Evolutionary conservation across 2,113 vertebrate species (phyloP).

Genomic region (Geothlypis trichas): DNA sequence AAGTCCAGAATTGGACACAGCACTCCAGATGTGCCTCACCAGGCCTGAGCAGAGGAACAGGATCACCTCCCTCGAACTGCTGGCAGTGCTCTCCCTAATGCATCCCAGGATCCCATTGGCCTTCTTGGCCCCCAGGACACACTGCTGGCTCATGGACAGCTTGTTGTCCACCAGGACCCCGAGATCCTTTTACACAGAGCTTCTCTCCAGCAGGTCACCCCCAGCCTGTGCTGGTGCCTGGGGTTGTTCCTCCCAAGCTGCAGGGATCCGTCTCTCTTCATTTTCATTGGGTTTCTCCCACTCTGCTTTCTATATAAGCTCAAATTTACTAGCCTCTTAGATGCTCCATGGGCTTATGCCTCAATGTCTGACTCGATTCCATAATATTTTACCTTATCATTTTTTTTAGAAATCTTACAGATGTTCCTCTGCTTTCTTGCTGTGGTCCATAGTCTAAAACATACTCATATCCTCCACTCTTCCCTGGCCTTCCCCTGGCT

Average conservation of each 20-base stretch:
- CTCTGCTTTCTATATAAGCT: neutral
- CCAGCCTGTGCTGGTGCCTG: neutral
- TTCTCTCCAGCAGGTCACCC: neutral
- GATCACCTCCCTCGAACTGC: accelerated
- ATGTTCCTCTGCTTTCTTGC: neutral
- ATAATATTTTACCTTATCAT: neutral
- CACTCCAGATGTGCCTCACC: neutral
- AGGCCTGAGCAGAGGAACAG: neutral
- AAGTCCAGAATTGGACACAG: neutral
- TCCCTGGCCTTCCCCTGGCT: neutral
- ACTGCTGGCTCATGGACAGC: neutral
- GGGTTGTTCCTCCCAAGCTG: neutral
- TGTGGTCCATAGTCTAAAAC: neutral
- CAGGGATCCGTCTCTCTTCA: neutral
- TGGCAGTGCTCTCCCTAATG: neutral
- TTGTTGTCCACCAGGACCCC: neutral
- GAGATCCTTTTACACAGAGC: neutral
- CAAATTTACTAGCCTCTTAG: neutral
- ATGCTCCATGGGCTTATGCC: neutral
- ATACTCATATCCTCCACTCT: neutral
- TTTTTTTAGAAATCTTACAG: neutral
- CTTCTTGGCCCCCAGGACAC: neutral
- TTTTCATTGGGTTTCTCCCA: neutral
- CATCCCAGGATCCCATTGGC: neutral
- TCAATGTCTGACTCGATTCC: neutral